Base-by-base conservation (phyloP, 2,113 vertebrate species). In the Trichechus manatus region DNA sequence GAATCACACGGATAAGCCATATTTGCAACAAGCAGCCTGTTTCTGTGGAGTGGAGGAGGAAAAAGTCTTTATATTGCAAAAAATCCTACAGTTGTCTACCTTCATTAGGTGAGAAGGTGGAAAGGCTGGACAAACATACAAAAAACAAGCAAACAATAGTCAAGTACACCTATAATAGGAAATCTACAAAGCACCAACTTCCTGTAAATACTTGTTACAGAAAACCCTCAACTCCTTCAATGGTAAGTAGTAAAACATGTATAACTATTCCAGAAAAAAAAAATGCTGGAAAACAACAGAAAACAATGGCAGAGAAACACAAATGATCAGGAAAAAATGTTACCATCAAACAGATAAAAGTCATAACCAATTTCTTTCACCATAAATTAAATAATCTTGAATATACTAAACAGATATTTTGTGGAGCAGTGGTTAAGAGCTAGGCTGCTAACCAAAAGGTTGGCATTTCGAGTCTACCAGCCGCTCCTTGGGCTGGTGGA, bases 261-360 rank as follows among this genome's bases (percentile, higher is more conserved):
- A 36, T 9, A 80, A 6, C 56, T 33, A n/a, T 47, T 42, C 13
- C 10, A 68, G 56, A 75, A 92, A 88, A 93, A 61, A 61, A 61
- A 17, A 72, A 5, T 20, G 4, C 79, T 42, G 20, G 47, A 31
- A 95, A 90, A 81, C 31, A 78, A 44, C 11, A 70, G 66, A 44
- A 93, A 78, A 86, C n/a, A 87, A 78, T 81, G 64, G 9, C 25
- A 42, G 56, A 84, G 75, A 94, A 94, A 68, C 27, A 92, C 3
- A 29, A 1, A 11, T 74, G 5, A 68, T 80, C 7, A 66, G 33
- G 47, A 50, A 44, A 64, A 53, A 68, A 39, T n/a, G 27, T n/a
- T 72, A 36, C 27, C 61, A n/a, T 88, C 53, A 94, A 95, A 77
- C 56, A 64, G 59, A 29, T 88, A 83, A 90, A 91, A 64, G 72